A percentile compares a stretch with the other conserved stretches of the same genome.
phyloP scores from a whole-genome alignment of 1,140 invertebrate genomes.

The Archivesica marissinica region DNA sequence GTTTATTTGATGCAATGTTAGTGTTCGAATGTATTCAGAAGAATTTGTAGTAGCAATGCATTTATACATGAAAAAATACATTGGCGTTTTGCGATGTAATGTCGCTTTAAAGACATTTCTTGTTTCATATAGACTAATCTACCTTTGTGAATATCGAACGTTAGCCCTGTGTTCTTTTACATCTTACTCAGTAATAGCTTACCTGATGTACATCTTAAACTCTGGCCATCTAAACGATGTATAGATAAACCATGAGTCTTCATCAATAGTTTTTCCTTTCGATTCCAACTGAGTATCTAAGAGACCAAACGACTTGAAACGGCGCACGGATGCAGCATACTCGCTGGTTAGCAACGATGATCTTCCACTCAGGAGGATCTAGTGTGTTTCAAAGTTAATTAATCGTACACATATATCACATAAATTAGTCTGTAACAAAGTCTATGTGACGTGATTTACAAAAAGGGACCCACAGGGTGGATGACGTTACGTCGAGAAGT shows the following conservation, averaged over 20 bases:
- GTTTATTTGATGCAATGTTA: too few species aligned
- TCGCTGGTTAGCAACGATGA: constrained; percentile 58
- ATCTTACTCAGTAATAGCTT: neutral
- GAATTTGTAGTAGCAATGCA: too few species aligned
- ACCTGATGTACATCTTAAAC: constrained; percentile 67
- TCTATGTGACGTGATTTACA: neutral
- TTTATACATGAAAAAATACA: too few species aligned
- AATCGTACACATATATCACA: neutral
- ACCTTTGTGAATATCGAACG: too few species aligned
- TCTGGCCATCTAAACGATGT: constrained; percentile 55
- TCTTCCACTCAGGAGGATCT: constrained; percentile 62
- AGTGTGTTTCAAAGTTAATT: too few species aligned
- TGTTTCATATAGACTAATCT: neutral
- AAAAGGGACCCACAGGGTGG: too few species aligned
- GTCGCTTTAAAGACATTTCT: too few species aligned
- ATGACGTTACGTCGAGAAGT: neutral
- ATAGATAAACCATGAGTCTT: constrained; percentile 66
- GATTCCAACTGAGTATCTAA: constrained; percentile 47
- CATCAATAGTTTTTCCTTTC: constrained; percentile 1
- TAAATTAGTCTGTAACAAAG: neutral
- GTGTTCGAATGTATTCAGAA: too few species aligned
- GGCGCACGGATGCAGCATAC: constrained; percentile 70
- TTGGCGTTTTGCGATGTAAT: too few species aligned
- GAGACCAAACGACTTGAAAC: constrained; percentile 71
- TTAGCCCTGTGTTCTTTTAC: too few species aligned